phyloP scores from a whole-genome alignment of 2,113 vertebrate genomes.

The Chrysemys picta region DNA sequence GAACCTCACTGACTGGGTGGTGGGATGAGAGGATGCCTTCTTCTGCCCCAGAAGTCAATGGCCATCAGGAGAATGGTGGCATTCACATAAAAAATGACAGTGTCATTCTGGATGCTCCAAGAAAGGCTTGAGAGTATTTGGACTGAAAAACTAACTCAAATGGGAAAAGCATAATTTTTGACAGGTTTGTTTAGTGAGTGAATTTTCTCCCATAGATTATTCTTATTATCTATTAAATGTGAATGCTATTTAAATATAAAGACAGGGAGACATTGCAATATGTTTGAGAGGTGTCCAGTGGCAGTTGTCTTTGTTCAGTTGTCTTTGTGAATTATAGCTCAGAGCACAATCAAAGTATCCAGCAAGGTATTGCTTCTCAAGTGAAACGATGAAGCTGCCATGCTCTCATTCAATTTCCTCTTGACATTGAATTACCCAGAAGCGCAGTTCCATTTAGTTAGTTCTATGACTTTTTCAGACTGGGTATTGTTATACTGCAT shows the following conservation, averaged over 20 bases:
- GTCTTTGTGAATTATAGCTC: neutral
- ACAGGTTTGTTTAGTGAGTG: neutral
- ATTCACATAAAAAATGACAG: neutral
- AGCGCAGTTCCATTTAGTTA: neutral
- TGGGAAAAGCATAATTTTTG: neutral
- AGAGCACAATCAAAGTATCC: neutral
- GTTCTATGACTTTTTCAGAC: neutral
- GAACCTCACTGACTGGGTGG: neutral
- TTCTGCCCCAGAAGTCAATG: neutral
- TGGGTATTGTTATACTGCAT: accelerated
- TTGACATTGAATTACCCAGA: neutral
- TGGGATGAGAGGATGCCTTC: accelerated
- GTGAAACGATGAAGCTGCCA: neutral
- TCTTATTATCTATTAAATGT: neutral
- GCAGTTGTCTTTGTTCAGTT: neutral
- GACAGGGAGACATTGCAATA: neutral
- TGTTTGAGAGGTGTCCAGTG: neutral
- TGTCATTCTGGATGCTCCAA: neutral
- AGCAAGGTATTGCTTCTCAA: neutral
- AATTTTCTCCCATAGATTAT: neutral
- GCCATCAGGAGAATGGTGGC: neutral
- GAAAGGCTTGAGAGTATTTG: neutral
- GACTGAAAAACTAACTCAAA: neutral
- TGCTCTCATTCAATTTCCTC: neutral
- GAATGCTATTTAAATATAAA: neutral